Percentiles rank a stretch among this genome's conserved stretches.
Conservation (phyloP, 1,140 invertebrate species). For the Drosophila lini region DNA sequence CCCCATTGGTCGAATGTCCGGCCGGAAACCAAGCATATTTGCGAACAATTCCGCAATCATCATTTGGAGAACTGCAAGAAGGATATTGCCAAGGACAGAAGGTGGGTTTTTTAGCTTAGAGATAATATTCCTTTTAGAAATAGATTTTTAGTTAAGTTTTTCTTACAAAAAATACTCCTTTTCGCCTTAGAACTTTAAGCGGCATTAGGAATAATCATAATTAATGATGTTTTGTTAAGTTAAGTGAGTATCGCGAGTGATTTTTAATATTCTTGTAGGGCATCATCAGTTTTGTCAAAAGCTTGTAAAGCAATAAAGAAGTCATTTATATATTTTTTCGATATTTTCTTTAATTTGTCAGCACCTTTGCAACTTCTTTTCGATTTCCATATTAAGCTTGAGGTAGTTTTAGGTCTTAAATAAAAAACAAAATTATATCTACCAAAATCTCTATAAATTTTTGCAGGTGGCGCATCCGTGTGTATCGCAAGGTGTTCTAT, state of each 20-base stretch:
- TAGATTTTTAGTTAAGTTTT: not conserved
- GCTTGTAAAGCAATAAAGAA: no score
- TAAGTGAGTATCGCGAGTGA: conserved; percentile 13
- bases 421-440: no score
- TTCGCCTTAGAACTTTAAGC: conserved; percentile 26
- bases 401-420: not conserved
- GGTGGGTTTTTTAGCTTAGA: conserved; percentile 28
- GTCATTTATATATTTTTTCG: no score
- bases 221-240: conserved; percentile 19
- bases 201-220: conserved; percentile 30
- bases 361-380: no score
- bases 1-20: conserved; percentile 90
- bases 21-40: conserved; percentile 91
- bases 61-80: conserved; percentile 92
- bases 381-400: conserved; percentile 2
- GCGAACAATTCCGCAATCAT: conserved; percentile 94
- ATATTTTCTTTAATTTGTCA: no score
- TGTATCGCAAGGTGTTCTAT: conserved; percentile 92
- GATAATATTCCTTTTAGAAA: not conserved
- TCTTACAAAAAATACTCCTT: not conserved
- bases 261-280: not conserved
- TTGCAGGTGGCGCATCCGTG: conserved; percentile 88
- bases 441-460: conserved; percentile 4
- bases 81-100: conserved; percentile 91
- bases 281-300: no score